These are phyloP conservation scores for Drosophila mojavensis DNA, from an alignment of 1,140 invertebrate genomes.

Conservation along the genomic window DNA sequence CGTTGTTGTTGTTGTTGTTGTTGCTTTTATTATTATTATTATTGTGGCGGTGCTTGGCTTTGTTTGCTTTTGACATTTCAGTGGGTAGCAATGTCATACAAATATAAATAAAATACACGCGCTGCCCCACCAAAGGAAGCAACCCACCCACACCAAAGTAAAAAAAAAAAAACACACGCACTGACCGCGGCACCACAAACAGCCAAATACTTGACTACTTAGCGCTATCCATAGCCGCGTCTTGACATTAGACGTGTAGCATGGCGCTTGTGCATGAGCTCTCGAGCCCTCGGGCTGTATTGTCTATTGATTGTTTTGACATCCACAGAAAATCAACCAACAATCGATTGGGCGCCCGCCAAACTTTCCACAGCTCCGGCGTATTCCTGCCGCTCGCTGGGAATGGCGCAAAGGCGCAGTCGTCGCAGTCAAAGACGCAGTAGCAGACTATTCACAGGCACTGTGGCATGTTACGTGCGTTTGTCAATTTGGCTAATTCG, in stretches of 20 bases:
- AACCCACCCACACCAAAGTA: slow-evolving; percentile 49
- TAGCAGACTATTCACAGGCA: not conserved
- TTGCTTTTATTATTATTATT: slow-evolving; percentile 27
- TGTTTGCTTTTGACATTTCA: slow-evolving; percentile 78
- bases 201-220: slow-evolving; percentile 44
- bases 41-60: slow-evolving; percentile 57
- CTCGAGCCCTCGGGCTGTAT: slow-evolving; percentile 13
- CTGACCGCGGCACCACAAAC: slow-evolving; percentile 45
- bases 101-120: slow-evolving; percentile 70
- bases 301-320: slow-evolving; percentile 47
- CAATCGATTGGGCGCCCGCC: slow-evolving; percentile 39
- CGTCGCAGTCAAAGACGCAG: slow-evolving; percentile 2
- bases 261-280: slow-evolving; percentile 6
- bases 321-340: not conserved
- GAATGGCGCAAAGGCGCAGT: not conserved
- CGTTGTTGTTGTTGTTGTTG: slow-evolving; percentile 30
- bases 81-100: slow-evolving; percentile 76
- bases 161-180: slow-evolving; percentile 46
- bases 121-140: slow-evolving; percentile 29
- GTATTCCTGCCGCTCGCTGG: not conserved
- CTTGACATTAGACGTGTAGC: slow-evolving; percentile 11
- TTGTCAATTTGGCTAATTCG: slow-evolving; percentile 57
- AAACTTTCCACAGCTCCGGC: not conserved
- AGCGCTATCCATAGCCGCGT: slow-evolving; percentile 17
- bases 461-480: slow-evolving; percentile 25